Percentiles rank a stretch among this genome's conserved stretches.
Evolutionary conservation across 35 echinoderm and acorn worm species (phyloP).

Genomic region (Apostichopus californicus): DNA sequence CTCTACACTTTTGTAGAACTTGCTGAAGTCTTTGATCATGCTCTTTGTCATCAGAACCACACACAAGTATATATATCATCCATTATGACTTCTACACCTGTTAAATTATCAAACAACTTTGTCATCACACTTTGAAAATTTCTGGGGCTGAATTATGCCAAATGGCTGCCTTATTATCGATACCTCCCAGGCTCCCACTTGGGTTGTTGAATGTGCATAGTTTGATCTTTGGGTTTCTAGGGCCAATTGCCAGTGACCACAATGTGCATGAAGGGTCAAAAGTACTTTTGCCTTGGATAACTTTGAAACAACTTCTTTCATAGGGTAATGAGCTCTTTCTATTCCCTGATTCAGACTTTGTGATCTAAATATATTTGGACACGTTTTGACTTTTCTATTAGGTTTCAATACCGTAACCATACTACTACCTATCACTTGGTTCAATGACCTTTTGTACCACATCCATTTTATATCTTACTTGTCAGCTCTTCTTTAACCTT

Average conservation of each 20-base stretch:
- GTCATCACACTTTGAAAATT: too few relatives aligned
- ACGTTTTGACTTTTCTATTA: not conserved
- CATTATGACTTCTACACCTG: not conserved
- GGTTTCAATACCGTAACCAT: slow-evolving; percentile 20
- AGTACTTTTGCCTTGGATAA: slow-evolving; percentile 57
- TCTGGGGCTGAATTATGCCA: too few relatives aligned
- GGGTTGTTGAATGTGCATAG: slow-evolving; percentile 63
- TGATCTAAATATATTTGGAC: slow-evolving; percentile 61
- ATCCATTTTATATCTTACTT: slow-evolving; percentile 35
- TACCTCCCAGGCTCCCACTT: too few relatives aligned
- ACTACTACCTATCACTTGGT: slow-evolving; percentile 64
- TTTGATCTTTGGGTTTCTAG: slow-evolving; percentile 55
- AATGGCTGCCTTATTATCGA: too few relatives aligned
- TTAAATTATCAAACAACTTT: too few relatives aligned
- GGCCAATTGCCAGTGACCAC: slow-evolving; percentile 19
- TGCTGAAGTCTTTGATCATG: not conserved
- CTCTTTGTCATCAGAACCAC: not conserved
- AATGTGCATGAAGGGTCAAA: not conserved
- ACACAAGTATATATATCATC: not conserved
- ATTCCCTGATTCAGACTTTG: slow-evolving; percentile 60
- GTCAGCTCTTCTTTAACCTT: slow-evolving; percentile 60
- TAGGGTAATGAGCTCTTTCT: slow-evolving; percentile 42
- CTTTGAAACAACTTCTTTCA: not conserved
- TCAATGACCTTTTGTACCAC: slow-evolving; percentile 58
- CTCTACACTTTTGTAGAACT: not conserved